Evolutionary conservation across 2,113 vertebrate species (phyloP).

Genomic region (Bagarius yarrelli): DNA sequence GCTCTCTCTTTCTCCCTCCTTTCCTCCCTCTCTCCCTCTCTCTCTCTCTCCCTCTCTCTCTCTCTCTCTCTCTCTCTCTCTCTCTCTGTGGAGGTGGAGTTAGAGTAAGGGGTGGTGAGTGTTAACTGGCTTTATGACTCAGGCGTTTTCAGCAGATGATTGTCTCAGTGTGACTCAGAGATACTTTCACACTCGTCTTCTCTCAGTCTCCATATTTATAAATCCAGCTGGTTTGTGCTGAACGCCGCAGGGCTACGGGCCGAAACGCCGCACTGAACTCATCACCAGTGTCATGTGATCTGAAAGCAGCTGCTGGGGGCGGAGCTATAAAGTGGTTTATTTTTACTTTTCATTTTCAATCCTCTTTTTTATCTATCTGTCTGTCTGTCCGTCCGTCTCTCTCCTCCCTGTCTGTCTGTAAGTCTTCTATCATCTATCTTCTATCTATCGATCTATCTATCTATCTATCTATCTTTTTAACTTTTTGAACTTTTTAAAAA

Average conservation of each 20-base stretch:
- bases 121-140: slow-evolving; percentile 18
- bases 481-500: no score
- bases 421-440: no score
- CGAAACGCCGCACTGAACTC: background rate
- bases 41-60: background rate
- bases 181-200: slow-evolving; percentile 13
- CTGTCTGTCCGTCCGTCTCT: no score
- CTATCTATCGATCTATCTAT: no score
- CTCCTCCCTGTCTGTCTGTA: no score
- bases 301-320: background rate
- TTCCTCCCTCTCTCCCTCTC: no score
- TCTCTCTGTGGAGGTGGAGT: background rate
- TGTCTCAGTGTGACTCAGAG: background rate
- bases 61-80: background rate
- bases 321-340: no score
- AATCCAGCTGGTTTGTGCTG: background rate
- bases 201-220: background rate
- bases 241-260: background rate
- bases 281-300: background rate
- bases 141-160: background rate
- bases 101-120: slow-evolving; percentile 1
- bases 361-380: no score
- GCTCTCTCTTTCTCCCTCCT: no score
- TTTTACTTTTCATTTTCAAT: no score
- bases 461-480: no score